Percentiles rank a stretch among this genome's conserved stretches.
These are phyloP conservation scores for Hyles lineata DNA, from an alignment of 2,888 invertebrate species.

Conservation along the genomic window DNA sequence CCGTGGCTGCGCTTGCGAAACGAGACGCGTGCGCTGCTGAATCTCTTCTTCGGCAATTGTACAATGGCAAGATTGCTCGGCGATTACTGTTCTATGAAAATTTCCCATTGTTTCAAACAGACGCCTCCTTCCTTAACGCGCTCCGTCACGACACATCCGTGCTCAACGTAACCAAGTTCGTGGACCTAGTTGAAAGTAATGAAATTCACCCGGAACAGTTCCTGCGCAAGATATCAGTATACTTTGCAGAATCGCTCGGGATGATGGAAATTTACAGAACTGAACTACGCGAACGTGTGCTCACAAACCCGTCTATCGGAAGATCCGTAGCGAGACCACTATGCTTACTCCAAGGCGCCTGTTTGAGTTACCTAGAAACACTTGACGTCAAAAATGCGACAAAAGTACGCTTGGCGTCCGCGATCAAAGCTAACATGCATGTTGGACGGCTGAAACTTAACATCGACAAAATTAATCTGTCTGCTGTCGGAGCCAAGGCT, in stretches of 20 bases:
- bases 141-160: constrained; percentile 58
- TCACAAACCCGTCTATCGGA: not conserved
- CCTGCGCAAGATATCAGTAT: constrained; percentile 54
- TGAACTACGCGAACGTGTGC: constrained; percentile 31
- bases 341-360: constrained; percentile 34
- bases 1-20: constrained; percentile 46
- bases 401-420: constrained; percentile 43
- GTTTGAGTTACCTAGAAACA: constrained; percentile 34
- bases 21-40: constrained; percentile 41
- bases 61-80: constrained; percentile 53
- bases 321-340: constrained; percentile 40
- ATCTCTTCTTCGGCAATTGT: constrained; percentile 52
- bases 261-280: constrained; percentile 48
- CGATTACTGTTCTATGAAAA: constrained; percentile 55
- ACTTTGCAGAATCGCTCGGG: constrained; percentile 59
- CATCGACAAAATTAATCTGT: constrained; percentile 50
- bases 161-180: constrained; percentile 45
- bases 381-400: constrained; percentile 34
- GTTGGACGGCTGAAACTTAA: constrained; percentile 51
- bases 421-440: constrained; percentile 54
- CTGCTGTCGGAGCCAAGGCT: constrained; percentile 56
- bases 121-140: constrained; percentile 62
- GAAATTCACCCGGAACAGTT: constrained; percentile 51
- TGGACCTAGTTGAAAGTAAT: constrained; percentile 40
- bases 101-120: constrained; percentile 53